Conservation (phyloP, 2,888 invertebrate species). For the Germaria angustata region DNA sequence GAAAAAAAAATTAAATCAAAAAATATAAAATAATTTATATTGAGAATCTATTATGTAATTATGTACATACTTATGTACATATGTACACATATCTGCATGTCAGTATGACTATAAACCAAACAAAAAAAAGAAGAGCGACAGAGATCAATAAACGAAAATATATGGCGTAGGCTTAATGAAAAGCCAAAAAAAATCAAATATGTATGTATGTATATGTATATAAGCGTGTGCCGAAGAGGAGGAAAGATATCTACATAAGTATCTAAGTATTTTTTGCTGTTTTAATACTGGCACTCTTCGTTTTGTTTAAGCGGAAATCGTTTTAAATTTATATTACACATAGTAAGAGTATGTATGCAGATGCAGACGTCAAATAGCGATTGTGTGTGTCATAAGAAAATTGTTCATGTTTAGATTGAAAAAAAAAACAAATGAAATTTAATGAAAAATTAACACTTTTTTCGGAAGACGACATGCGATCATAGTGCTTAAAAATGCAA, state of each 20-base stretch:
- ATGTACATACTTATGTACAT: too few species aligned
- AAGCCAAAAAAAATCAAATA: slow-evolving; percentile 26
- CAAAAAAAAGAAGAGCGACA: slow-evolving; percentile 56
- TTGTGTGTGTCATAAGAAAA: slow-evolving; percentile 60
- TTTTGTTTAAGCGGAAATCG: slow-evolving; percentile 62
- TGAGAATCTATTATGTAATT: slow-evolving; percentile 20
- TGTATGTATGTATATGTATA: not conserved
- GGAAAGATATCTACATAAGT: slow-evolving; percentile 57
- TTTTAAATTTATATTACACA: slow-evolving; percentile 64
- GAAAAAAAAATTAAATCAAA: not conserved
- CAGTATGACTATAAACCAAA: slow-evolving; percentile 20
- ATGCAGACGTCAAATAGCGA: slow-evolving; percentile 50
- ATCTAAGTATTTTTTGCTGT: not conserved
- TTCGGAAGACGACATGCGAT: not conserved
- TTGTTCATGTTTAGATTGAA: slow-evolving; percentile 42
- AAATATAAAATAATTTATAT: slow-evolving; percentile 22
- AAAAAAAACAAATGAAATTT: slow-evolving; percentile 7
- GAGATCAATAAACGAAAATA: slow-evolving; percentile 61
- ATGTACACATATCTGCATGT: not conserved
- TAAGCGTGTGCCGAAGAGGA: slow-evolving; percentile 16
- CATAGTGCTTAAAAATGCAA: not conserved
- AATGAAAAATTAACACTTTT: slow-evolving; percentile 31
- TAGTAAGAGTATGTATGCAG: slow-evolving; percentile 38
- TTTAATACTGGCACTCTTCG: not conserved
- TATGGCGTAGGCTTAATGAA: slow-evolving; percentile 47